These are phyloP conservation scores for Collichthys lucidus DNA, from an alignment of 2,113 vertebrate species.

Conservation along the genomic window DNA sequence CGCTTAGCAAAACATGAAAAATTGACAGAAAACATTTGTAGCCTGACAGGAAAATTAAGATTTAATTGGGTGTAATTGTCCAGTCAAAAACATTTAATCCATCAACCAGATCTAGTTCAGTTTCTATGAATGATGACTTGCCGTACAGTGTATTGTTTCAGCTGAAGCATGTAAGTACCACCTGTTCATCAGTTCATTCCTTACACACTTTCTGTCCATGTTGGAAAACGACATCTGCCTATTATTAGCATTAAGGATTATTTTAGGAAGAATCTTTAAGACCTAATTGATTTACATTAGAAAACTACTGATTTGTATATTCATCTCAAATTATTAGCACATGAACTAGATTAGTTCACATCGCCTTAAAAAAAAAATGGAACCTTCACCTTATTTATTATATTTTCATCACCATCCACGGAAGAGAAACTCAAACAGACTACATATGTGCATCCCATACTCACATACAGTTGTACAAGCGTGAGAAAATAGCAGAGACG, in stretches of 20 bases:
- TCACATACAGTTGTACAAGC: not conserved
- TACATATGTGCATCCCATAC: not conserved
- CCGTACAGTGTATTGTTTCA: conserved; percentile 12
- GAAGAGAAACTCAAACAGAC: conserved; percentile 3
- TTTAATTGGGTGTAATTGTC: conserved; percentile 69
- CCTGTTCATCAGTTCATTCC: not conserved
- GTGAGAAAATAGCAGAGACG: conserved; percentile 29
- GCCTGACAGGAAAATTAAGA: conserved; percentile 59
- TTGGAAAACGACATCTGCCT: not conserved
- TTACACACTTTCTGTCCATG: not conserved
- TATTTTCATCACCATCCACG: not conserved
- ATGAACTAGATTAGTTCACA: not conserved
- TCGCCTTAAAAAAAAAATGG: not conserved
- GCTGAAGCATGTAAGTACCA: not conserved
- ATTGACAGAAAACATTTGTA: conserved; percentile 42
- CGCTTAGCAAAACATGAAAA: conserved; percentile 57
- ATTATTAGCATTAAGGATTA: not conserved
- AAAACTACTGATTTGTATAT: not conserved
- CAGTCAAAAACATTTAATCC: conserved; percentile 53
- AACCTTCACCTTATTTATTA: not conserved
- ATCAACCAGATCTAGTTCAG: conserved; percentile 16
- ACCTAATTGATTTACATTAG: not conserved
- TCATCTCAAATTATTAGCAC: not conserved
- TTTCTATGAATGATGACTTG: conserved; percentile 25
- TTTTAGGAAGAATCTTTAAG: not conserved